Conservation (phyloP, 2,888 invertebrate genomes). For the Apantesis nais region DNA sequence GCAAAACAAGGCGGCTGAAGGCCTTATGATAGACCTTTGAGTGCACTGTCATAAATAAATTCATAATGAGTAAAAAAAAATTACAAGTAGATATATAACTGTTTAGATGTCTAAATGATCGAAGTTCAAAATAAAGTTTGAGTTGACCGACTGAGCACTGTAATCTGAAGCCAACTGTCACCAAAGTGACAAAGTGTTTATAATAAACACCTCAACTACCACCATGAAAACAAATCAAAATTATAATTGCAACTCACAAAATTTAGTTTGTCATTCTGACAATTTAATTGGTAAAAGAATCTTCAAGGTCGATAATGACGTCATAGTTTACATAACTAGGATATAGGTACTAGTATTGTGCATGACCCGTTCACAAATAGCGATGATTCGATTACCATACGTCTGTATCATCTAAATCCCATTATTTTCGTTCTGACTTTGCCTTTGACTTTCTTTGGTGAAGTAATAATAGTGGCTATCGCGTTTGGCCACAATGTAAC, state of each 20-base stretch:
- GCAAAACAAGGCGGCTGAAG: not conserved
- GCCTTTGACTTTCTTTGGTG: not conserved
- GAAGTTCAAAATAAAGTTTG: not conserved
- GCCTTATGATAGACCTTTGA: not conserved
- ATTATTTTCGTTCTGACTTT: not conserved
- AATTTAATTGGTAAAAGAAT: not conserved
- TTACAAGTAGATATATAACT: too few relatives aligned
- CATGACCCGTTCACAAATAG: slow-evolving; percentile 11
- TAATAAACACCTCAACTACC: not conserved
- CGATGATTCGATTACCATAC: slow-evolving; percentile 10
- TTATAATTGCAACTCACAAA: not conserved
- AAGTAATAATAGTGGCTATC: not conserved
- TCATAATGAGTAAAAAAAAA: not conserved
- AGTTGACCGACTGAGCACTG: not conserved
- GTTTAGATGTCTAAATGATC: not conserved
- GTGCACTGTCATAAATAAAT: not conserved
- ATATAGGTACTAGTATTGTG: not conserved
- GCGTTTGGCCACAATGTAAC: not conserved
- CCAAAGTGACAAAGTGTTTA: too few relatives aligned
- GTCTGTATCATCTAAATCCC: not conserved
- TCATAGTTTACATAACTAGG: slow-evolving; percentile 6
- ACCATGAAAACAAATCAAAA: not conserved
- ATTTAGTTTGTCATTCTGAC: not conserved
- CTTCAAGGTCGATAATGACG: slow-evolving; percentile 14
- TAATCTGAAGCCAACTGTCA: not conserved